A percentile compares a stretch with the other conserved stretches of the same genome.
phyloP scores from a whole-genome alignment of 2,797 vertebrate genomes.

The Falco naumanni region DNA sequence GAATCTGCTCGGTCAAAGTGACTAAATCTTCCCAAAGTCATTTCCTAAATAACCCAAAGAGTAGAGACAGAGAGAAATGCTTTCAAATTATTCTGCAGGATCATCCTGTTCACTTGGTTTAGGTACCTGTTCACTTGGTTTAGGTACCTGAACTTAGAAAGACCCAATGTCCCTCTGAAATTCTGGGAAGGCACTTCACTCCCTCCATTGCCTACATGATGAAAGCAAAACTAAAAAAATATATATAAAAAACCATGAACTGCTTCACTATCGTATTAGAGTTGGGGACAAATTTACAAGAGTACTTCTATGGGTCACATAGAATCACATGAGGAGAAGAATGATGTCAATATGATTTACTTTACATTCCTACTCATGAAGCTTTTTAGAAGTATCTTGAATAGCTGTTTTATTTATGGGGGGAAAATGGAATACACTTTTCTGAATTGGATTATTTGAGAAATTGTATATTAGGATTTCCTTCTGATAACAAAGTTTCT shows the following conservation, averaged over 20 bases:
- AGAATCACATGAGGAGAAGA: neutral
- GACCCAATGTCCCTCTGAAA: neutral
- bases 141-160: neutral
- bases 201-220: neutral
- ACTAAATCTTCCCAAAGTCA: neutral
- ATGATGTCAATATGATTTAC: neutral
- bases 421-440: neutral
- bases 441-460: neutral
- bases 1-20: neutral
- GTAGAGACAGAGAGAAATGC: neutral
- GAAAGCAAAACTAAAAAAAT: neutral
- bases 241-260: neutral
- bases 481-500: neutral
- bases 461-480: neutral
- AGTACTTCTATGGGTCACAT: neutral
- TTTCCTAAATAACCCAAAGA: neutral
- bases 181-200: neutral
- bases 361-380: neutral
- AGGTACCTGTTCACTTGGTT: neutral
- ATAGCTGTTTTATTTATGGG: neutral
- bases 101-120: neutral
- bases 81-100: neutral
- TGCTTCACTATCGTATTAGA: neutral
- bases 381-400: neutral
- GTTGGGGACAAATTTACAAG: neutral